Percentiles rank a stretch among this genome's conserved stretches.
Evolutionary conservation across 2,888 invertebrate genomes (phyloP).

Genomic region (Panopea generosa): DNA sequence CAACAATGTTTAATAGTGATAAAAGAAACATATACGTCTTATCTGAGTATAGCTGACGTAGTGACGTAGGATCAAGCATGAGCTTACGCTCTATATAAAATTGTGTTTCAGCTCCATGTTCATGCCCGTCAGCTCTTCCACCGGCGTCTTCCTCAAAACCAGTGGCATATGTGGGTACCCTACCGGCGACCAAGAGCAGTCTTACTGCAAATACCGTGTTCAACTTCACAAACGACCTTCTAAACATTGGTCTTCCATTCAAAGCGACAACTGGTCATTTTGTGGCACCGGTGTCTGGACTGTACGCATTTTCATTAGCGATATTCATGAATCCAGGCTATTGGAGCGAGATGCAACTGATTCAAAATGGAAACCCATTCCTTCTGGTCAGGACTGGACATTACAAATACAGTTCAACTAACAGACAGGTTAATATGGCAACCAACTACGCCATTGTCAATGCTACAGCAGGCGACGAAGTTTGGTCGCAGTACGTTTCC

Average conservation of each 20-base stretch:
- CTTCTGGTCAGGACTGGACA: slow-evolving; percentile 44
- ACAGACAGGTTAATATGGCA: slow-evolving; percentile 42
- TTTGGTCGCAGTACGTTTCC: slow-evolving; percentile 50
- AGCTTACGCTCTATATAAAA: too few relatives aligned
- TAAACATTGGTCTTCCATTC: slow-evolving; percentile 44
- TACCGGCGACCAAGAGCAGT: slow-evolving; percentile 21
- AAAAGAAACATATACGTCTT: too few relatives aligned
- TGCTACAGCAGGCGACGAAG: slow-evolving; percentile 40
- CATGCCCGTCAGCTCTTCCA: slow-evolving; percentile 7
- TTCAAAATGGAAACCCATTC: slow-evolving; percentile 39
- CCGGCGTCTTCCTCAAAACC: neutral
- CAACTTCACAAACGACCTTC: slow-evolving; percentile 45
- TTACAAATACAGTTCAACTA: slow-evolving; percentile 9
- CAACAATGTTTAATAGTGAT: too few relatives aligned
- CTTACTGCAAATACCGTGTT: slow-evolving; percentile 34
- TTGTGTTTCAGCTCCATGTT: slow-evolving; percentile 15
- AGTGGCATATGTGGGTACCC: slow-evolving; percentile 53
- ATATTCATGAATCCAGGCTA: slow-evolving; percentile 34
- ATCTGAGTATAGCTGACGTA: too few relatives aligned
- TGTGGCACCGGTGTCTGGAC: slow-evolving; percentile 35
- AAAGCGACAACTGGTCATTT: slow-evolving; percentile 36
- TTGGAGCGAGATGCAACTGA: slow-evolving; percentile 42
- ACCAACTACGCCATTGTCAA: slow-evolving; percentile 47
- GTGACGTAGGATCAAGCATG: too few relatives aligned
- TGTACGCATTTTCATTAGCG: slow-evolving; percentile 48